phyloP scores from a whole-genome alignment of 2,113 vertebrate species.

The Scomber japonicus region DNA sequence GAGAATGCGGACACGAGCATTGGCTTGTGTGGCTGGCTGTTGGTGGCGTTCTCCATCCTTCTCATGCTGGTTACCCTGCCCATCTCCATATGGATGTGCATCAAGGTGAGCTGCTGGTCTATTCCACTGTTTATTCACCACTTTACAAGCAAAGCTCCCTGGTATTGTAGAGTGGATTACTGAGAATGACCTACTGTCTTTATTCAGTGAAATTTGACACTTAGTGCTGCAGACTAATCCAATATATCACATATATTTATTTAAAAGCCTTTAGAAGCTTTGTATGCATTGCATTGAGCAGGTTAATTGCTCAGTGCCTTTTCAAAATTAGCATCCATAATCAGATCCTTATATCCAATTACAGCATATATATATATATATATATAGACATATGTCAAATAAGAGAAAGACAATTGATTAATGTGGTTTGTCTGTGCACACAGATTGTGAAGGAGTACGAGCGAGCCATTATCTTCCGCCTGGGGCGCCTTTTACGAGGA shows the following conservation, averaged over 20 bases:
- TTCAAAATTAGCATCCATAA: neutral
- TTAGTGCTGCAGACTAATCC: neutral
- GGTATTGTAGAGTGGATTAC: neutral
- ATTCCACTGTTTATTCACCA: neutral
- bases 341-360: neutral
- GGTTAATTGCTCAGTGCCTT: neutral
- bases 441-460: constrained; percentile 98
- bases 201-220: neutral
- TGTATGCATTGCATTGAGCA: neutral
- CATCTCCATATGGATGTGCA: constrained; percentile 94
- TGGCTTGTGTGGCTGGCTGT: constrained; percentile 89
- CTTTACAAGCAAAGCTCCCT: neutral
- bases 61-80: constrained; percentile 89
- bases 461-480: constrained; percentile 93
- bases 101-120: constrained; percentile 87
- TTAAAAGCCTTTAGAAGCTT: neutral
- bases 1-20: constrained; percentile 70
- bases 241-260: neutral
- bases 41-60: constrained; percentile 86
- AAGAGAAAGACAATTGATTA: neutral
- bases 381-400: neutral
- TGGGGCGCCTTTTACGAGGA: constrained; percentile 93
- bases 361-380: neutral
- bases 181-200: neutral
- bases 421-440: constrained; percentile 35